Evolutionary conservation across 53 echinoderm and acorn worm genomes (phyloP).

Genomic region (Paracentrotus lividus): DNA sequence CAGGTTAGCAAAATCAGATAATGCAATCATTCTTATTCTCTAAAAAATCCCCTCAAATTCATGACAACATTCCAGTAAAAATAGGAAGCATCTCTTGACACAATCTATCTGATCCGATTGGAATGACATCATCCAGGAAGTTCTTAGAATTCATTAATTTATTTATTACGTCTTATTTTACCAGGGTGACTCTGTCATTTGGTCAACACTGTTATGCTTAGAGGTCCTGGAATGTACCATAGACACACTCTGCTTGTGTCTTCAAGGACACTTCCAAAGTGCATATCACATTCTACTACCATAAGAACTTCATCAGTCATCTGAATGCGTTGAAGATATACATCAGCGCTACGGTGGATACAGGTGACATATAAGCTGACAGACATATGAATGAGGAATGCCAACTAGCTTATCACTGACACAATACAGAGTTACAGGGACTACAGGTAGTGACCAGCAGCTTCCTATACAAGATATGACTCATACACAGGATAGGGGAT

Average conservation of each 20-base stretch:
- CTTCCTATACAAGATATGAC: conserved; percentile 15
- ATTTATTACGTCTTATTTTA: no score
- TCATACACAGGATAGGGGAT: background rate
- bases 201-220: no score
- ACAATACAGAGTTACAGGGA: conserved; percentile 59
- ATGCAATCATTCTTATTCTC: no score
- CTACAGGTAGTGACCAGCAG: conserved; percentile 2
- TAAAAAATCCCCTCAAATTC: no score
- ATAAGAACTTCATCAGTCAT: background rate
- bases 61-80: no score
- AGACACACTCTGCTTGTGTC: background rate
- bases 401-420: conserved; percentile 37
- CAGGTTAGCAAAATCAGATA: no score
- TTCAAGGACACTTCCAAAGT: conserved; percentile 41
- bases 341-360: conserved; percentile 34
- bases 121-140: no score
- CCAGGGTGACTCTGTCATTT: no score
- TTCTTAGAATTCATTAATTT: no score
- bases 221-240: background rate
- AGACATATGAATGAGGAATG: conserved; percentile 6
- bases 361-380: conserved; percentile 33
- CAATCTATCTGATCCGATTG: no score
- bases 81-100: no score
- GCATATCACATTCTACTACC: background rate
- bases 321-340: conserved; percentile 10